phyloP scores from a whole-genome alignment of 2,888 invertebrate genomes.

The Amblyjoppa proteus region DNA sequence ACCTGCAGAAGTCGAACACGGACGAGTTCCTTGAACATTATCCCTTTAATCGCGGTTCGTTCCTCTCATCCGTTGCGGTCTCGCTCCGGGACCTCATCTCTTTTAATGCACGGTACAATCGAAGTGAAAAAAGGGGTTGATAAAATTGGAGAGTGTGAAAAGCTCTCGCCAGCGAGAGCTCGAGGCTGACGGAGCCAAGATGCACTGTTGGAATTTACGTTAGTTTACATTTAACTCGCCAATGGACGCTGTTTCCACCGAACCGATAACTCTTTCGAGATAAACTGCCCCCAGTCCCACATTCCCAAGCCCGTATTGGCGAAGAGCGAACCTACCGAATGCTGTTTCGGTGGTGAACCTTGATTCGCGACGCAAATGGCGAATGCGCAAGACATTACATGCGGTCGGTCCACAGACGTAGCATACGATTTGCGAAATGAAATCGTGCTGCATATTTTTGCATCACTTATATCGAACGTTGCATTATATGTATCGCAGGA shows the following conservation, averaged over 20 bases:
- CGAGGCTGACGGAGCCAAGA: background rate
- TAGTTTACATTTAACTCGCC: constrained; percentile 72
- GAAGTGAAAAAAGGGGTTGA: constrained; percentile 27
- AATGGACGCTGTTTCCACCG: constrained; percentile 72
- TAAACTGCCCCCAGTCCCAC: constrained; percentile 67
- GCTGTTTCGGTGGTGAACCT: constrained; percentile 36
- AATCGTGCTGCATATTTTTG: background rate
- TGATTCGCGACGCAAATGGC: background rate
- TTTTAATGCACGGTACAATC: constrained; percentile 31
- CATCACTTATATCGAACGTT: background rate
- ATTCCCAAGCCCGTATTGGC: constrained; percentile 16
- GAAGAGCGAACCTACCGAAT: constrained; percentile 20
- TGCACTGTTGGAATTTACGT: constrained; percentile 72
- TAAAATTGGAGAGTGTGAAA: constrained; percentile 34
- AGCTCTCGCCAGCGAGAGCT: constrained; percentile 31
- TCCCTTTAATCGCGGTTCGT: constrained; percentile 42
- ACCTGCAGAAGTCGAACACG: constrained; percentile 6
- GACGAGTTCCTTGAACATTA: constrained; percentile 10
- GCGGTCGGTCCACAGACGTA: background rate
- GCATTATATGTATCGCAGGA: background rate
- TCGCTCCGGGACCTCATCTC: constrained; percentile 15
- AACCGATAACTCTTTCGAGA: constrained; percentile 74
- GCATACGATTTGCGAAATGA: background rate
- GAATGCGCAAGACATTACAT: background rate
- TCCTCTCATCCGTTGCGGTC: constrained; percentile 42